A percentile compares a stretch with the other conserved stretches of the same genome.
Conservation (phyloP, 2,797 vertebrate species). For the Danio tinwini region DNA sequence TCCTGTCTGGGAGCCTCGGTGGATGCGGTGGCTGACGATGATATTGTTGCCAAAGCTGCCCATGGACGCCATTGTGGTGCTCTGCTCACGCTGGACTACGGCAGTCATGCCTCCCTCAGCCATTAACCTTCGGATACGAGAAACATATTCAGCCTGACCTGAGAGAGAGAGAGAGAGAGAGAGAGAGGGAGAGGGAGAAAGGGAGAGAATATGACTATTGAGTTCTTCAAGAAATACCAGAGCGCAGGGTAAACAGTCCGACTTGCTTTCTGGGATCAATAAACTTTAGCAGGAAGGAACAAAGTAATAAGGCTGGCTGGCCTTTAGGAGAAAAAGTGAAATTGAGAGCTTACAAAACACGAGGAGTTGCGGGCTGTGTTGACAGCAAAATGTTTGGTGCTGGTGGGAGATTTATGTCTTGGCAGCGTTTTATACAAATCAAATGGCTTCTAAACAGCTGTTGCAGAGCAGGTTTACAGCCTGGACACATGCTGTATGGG, state of each 20-base stretch:
- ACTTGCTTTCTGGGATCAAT: constrained; percentile 6
- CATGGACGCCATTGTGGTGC: constrained; percentile 98
- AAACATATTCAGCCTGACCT: constrained; percentile 77
- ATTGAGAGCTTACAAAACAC: background rate
- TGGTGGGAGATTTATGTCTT: background rate
- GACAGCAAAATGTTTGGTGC: background rate
- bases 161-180: background rate
- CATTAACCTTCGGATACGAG: constrained; percentile 90
- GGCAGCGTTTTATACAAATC: background rate
- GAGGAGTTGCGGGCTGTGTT: background rate
- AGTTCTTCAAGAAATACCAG: constrained; percentile 16
- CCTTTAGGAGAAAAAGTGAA: constrained; percentile 21
- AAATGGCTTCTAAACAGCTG: background rate
- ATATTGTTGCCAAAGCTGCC: constrained; percentile 97
- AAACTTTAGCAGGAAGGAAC: constrained; percentile 9
- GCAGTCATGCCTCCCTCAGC: constrained; percentile 96
- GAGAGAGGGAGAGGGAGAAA: background rate
- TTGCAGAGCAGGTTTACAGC: background rate
- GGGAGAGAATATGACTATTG: background rate
- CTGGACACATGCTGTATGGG: background rate
- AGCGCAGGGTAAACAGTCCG: background rate
- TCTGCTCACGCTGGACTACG: constrained; percentile 94
- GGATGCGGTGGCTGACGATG: constrained; percentile 95
- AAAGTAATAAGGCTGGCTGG: background rate
- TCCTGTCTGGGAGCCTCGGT: constrained; percentile 93